Percentiles rank a stretch among this genome's conserved stretches.
phyloP scores from a whole-genome alignment of 2,888 invertebrate genomes.

The Hylaea fasciaria region DNA sequence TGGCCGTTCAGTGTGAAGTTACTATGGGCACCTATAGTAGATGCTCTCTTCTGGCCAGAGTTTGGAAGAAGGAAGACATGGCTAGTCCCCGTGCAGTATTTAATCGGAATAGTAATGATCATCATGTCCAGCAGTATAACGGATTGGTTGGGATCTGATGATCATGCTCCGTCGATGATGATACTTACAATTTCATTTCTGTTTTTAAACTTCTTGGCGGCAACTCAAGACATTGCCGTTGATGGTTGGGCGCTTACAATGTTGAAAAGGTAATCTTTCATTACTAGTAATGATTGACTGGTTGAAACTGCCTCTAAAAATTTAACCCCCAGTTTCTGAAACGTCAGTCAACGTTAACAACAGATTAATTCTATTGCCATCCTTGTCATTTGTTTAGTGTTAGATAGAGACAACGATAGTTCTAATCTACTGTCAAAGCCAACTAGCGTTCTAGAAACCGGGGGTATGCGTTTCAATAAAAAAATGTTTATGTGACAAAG shows the following conservation, averaged over 20 bases:
- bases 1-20: slow-evolving; percentile 98
- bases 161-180: slow-evolving; percentile 87
- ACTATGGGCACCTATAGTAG: slow-evolving; percentile 99
- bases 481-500: not conserved
- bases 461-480: no score
- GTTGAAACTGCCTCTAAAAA: not conserved
- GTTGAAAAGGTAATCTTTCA: slow-evolving; percentile 90
- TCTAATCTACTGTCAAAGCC: no score
- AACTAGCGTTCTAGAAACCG: no score
- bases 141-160: slow-evolving; percentile 90
- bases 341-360: no score
- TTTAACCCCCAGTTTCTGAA: no score
- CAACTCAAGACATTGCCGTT: slow-evolving; percentile 99
- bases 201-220: slow-evolving; percentile 96
- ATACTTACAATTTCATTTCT: slow-evolving; percentile 95
- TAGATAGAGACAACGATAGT: no score
- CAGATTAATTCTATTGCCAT: no score
- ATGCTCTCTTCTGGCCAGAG: slow-evolving; percentile 92
- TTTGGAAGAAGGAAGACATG: slow-evolving; percentile 98
- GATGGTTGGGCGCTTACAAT: slow-evolving; percentile 99
- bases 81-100: slow-evolving; percentile 97
- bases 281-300: not conserved
- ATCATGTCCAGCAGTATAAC: slow-evolving; percentile 91
- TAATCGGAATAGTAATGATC: slow-evolving; percentile 96
- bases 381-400: no score